phyloP scores from a whole-genome alignment of 1,140 invertebrate genomes.

The Leptinotarsa defecta region DNA sequence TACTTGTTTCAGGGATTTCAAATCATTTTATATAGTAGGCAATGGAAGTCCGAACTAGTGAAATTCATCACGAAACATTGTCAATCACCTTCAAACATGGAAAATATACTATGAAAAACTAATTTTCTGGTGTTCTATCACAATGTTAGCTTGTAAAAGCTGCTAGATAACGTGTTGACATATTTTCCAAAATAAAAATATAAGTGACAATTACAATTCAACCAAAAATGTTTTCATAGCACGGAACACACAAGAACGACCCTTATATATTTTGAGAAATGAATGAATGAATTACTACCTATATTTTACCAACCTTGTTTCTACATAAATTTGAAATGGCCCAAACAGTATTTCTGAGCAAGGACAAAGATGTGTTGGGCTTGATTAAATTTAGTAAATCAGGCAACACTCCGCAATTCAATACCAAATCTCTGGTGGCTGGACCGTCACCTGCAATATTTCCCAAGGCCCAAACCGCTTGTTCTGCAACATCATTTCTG shows the following conservation, averaged over 20 bases:
- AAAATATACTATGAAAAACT: too few relatives aligned
- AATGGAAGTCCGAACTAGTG: too few relatives aligned
- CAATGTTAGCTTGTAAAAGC: too few relatives aligned
- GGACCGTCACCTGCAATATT: conserved; percentile 95
- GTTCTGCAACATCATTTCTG: conserved; percentile 85
- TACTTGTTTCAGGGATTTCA: too few relatives aligned
- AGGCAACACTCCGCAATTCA: conserved; percentile 66
- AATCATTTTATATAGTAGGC: too few relatives aligned
- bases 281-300: background rate
- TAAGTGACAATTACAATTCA: background rate
- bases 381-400: conserved; percentile 71
- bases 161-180: too few relatives aligned
- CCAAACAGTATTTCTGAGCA: conserved; percentile 64
- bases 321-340: conserved; percentile 91
- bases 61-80: too few relatives aligned
- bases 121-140: too few relatives aligned
- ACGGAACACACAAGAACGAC: background rate
- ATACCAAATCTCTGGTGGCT: conserved; percentile 74
- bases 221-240: background rate
- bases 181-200: too few relatives aligned
- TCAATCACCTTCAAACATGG: too few relatives aligned
- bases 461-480: conserved; percentile 96
- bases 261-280: background rate
- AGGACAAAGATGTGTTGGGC: conserved; percentile 60
- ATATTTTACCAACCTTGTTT: conserved; percentile 60